These are phyloP conservation scores for Octomys mimax DNA, from an alignment of 2,797 vertebrate species.

Conservation along the genomic window DNA sequence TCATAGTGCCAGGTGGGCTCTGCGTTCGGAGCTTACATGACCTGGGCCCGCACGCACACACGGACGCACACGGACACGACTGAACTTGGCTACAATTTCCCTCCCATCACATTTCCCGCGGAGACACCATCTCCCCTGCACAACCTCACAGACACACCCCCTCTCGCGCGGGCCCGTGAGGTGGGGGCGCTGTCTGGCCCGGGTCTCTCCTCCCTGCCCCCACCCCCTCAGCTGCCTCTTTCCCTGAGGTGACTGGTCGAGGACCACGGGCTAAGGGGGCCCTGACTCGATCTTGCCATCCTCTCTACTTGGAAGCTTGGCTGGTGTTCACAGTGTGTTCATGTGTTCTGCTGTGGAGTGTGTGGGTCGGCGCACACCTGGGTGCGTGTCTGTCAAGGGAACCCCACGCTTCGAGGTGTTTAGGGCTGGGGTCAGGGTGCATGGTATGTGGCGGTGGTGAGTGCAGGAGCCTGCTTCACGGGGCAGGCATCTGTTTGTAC, in stretches of 20 bases:
- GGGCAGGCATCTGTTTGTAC: background rate
- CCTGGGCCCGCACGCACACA: conserved; percentile 61
- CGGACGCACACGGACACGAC: conserved; percentile 57
- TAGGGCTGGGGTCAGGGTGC: background rate
- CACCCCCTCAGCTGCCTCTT: background rate
- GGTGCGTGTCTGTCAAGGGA: background rate
- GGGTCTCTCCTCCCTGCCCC: conserved; percentile 13
- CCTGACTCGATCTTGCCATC: background rate
- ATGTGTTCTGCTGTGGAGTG: background rate
- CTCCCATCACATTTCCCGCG: conserved; percentile 70
- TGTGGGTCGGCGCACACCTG: background rate
- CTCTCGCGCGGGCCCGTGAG: background rate
- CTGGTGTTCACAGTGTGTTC: background rate
- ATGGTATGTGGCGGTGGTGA: background rate
- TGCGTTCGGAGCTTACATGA: background rate
- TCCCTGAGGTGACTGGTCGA: background rate
- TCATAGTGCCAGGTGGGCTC: conserved; percentile 68
- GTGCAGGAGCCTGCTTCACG: background rate
- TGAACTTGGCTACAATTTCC: conserved; percentile 74
- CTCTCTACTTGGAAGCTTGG: background rate
- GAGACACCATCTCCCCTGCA: conserved; percentile 73
- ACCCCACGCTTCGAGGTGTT: background rate
- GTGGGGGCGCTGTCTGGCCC: conserved; percentile 17
- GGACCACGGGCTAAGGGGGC: conserved; percentile 3
- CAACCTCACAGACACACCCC: conserved; percentile 79